These are phyloP conservation scores for Dipus sagitta DNA, from an alignment of 2,797 vertebrate genomes.

Conservation along the genomic window DNA sequence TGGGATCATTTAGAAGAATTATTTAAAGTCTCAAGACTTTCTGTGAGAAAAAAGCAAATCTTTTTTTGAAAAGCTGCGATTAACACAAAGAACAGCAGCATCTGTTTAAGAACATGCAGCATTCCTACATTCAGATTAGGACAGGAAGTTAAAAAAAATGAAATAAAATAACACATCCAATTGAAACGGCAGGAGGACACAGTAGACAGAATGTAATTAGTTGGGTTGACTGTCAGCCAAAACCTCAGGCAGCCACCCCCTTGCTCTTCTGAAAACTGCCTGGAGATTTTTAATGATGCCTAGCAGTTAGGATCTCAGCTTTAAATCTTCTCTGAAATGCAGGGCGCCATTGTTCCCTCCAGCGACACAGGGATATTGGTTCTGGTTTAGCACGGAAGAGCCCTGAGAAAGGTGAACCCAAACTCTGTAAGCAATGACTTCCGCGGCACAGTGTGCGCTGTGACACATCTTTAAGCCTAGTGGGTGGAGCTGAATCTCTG, in stretches of 20 bases:
- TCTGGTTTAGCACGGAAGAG: conserved; percentile 59
- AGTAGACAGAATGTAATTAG: conserved; percentile 86
- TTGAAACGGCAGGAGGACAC: conserved; percentile 83
- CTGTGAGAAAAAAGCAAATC: conserved; percentile 49
- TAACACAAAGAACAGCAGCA: conserved; percentile 66
- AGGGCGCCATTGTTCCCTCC: conserved; percentile 80
- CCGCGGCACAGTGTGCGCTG: background rate
- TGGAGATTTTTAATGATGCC: conserved; percentile 85
- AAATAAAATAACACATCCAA: conserved; percentile 79
- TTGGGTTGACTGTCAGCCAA: conserved; percentile 84
- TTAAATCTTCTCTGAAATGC: conserved; percentile 83
- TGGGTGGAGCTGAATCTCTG: background rate
- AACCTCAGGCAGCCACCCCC: conserved; percentile 84
- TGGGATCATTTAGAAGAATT: conserved; percentile 44
- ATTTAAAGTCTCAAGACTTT: conserved; percentile 67
- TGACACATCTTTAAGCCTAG: conserved; percentile 56
- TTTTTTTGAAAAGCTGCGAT: conserved; percentile 50
- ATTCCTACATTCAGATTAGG: conserved; percentile 80
- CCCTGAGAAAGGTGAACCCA: conserved; percentile 74
- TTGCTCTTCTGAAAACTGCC: conserved; percentile 84
- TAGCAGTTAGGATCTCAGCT: conserved; percentile 80
- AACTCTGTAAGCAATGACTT: conserved; percentile 41
- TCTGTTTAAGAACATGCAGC: conserved; percentile 80
- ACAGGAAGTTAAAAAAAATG: conserved; percentile 78
- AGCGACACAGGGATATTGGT: conserved; percentile 71